Base-by-base conservation (phyloP, 2,797 vertebrate species). In the Siniperca obscura region DNA sequence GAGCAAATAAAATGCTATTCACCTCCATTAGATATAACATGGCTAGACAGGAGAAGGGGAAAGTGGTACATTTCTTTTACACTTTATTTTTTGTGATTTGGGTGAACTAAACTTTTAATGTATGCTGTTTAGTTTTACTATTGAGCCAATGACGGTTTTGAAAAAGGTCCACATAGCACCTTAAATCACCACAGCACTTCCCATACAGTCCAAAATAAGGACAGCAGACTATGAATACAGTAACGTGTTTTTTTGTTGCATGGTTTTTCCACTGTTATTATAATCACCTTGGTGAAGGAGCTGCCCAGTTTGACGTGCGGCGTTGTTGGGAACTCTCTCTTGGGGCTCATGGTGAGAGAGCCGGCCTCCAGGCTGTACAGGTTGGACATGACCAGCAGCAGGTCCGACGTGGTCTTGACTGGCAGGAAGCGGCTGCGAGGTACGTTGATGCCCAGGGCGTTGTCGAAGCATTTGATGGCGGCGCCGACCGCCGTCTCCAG, bases 331-430 rank as follows among this genome's bases (percentile, higher is more conserved):
- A 99, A 99, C 93, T 99, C 98, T 0, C 98, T 95, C 93, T 96
- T 97, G 83, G 98, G 96, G 52, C 98, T 99, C 98, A 99, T 99
- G 13, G 97, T 99, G 83, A 99, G 88, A 14, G 97, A 99, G 0
- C 98, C 98, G 4, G 98, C 98, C 0, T 98, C 96, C 94, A 99
- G 97, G 93, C 98, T 99, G 85, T 99, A 99, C 90, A 99, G 91
- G 92, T 99, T 99, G 22, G 98, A 99, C 98, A 99, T 99, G 92
- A 99, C 98, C 68, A 99, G 96, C 85, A 99, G 90, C 82, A 99
- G 97, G 94, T 99, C 98, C 0, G 98, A 99, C 1, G 98, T 98
- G 86, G 98, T 99, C 93, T 99, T 99, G 34, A 99, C 98, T 0
- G 98, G 98, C 92, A 99, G 95, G 93, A 99, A 99, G 87, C 98